Percentiles rank a stretch among this genome's conserved stretches.
These are phyloP conservation scores for Falco rusticolus DNA, from an alignment of 2,797 vertebrate species.

Conservation along the genomic window DNA sequence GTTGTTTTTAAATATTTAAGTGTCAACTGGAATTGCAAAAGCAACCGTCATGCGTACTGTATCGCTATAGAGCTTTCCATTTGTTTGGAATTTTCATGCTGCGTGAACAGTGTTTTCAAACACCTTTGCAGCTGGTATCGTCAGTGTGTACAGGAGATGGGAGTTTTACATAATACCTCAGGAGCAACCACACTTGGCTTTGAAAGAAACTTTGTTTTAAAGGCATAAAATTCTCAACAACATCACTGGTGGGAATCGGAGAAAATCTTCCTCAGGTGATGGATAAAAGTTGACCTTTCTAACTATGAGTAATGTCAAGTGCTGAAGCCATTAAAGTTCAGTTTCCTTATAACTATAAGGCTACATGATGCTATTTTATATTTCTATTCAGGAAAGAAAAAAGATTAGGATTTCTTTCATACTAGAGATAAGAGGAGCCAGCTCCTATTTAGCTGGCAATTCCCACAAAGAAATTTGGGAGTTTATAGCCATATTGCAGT, in stretches of 20 bases:
- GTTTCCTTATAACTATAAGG: neutral
- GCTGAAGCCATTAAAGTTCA: neutral
- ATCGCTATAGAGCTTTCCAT: slow-evolving; percentile 46
- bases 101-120: slow-evolving; percentile 34
- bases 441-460: neutral
- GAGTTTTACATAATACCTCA: neutral
- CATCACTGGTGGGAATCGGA: neutral
- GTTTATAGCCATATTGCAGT: neutral
- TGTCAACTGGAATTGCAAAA: slow-evolving; percentile 67
- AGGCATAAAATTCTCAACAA: neutral
- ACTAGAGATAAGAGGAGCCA: neutral
- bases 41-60: slow-evolving; percentile 7
- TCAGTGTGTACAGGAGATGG: neutral
- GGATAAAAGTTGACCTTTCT: slow-evolving; percentile 25
- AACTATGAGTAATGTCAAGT: neutral
- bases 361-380: neutral
- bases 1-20: slow-evolving; percentile 79
- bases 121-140: slow-evolving; percentile 43
- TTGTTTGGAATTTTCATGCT: slow-evolving; percentile 31
- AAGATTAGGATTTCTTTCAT: neutral
- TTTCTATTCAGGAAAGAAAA: neutral
- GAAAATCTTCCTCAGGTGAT: neutral
- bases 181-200: neutral
- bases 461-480: neutral
- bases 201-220: slow-evolving; percentile 27